Percentiles rank a stretch among this genome's conserved stretches.
Evolutionary conservation across 2,888 invertebrate species (phyloP).

Genomic region (Heliconius hortense): DNA sequence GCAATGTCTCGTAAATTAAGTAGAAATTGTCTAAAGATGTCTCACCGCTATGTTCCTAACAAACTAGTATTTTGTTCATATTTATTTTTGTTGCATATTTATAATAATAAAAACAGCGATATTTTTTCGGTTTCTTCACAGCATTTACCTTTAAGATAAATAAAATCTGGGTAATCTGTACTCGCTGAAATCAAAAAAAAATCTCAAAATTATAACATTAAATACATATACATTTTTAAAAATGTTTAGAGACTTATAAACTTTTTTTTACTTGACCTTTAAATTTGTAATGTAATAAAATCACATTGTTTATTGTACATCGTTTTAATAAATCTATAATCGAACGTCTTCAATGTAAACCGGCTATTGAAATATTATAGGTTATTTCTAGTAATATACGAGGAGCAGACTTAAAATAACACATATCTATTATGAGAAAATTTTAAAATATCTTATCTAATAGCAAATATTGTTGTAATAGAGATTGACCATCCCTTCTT

Average conservation of each 20-base stretch:
- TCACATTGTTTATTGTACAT: background rate
- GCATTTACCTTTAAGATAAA: background rate
- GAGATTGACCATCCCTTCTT: background rate
- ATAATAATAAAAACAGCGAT: too few species aligned
- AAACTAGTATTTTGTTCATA: too few species aligned
- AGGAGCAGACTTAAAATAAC: slow-evolving; percentile 13
- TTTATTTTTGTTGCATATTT: too few species aligned
- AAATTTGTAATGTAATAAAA: slow-evolving; percentile 7
- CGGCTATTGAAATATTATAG: slow-evolving; percentile 1
- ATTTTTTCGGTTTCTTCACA: too few species aligned
- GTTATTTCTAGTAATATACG: slow-evolving; percentile 1
- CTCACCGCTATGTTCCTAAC: too few species aligned
- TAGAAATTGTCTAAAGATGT: too few species aligned
- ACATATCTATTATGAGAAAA: slow-evolving; percentile 18
- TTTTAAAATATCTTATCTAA: background rate
- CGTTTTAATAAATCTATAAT: slow-evolving; percentile 12
- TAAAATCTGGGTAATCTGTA: background rate
- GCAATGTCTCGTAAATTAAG: too few species aligned
- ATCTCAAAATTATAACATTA: background rate
- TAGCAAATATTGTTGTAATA: background rate
- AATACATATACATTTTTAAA: background rate
- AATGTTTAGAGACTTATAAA: background rate
- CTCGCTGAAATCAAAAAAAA: too few species aligned
- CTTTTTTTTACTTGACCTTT: background rate
- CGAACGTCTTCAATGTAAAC: slow-evolving; percentile 21